A percentile compares a stretch with the other conserved stretches of the same genome.
Conservation (phyloP, 2,888 invertebrate species). For the Phasia obesa region DNA sequence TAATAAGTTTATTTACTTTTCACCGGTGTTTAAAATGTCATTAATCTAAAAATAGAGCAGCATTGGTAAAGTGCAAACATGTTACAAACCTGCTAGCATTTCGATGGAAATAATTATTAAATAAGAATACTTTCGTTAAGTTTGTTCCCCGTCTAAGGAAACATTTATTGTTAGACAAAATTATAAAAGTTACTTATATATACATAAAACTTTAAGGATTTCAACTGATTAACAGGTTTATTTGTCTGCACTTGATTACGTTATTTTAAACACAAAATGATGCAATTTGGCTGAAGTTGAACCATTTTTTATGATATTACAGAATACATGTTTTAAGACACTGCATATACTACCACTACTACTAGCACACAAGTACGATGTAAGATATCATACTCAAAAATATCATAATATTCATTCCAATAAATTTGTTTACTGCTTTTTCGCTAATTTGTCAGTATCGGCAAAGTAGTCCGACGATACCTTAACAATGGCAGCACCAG, state of each 20-base stretch:
- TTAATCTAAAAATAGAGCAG: too few relatives aligned
- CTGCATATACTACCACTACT: neutral
- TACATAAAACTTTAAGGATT: conserved; percentile 32
- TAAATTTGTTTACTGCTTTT: conserved; percentile 71
- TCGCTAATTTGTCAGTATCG: conserved; percentile 78
- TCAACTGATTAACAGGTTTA: neutral
- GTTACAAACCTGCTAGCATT: neutral
- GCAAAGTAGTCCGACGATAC: conserved; percentile 80
- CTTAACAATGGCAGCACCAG: conserved; percentile 80
- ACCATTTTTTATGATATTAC: conserved; percentile 6
- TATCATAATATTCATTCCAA: conserved; percentile 22
- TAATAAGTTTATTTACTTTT: neutral
- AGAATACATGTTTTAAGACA: neutral
- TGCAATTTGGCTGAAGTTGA: conserved; percentile 27
- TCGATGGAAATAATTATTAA: neutral
- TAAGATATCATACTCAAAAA: neutral
- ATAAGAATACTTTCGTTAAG: neutral
- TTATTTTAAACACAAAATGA: conserved; percentile 32
- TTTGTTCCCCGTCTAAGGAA: conserved; percentile 20
- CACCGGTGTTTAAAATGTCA: neutral
- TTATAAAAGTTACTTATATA: conserved; percentile 28
- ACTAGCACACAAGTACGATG: conserved; percentile 20
- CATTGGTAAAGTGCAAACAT: neutral
- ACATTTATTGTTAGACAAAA: conserved; percentile 41
- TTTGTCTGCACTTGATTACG: neutral